Evolutionary conservation across 2,888 invertebrate species (phyloP).

Genomic region (Serripes groenlandicus): DNA sequence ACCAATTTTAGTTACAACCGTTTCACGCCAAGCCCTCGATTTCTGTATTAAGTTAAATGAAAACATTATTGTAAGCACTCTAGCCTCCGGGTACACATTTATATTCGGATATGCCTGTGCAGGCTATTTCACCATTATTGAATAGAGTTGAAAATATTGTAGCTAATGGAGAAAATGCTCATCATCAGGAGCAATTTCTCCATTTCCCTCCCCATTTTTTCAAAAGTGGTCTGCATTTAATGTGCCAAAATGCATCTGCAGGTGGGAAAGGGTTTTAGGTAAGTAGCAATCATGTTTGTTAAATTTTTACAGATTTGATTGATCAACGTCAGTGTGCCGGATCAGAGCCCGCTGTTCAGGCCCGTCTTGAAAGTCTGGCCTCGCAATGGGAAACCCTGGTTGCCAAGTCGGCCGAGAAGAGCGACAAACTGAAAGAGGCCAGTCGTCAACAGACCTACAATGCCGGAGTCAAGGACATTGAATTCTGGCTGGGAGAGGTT

Average conservation of each 20-base stretch:
- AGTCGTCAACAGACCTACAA: slow-evolving; percentile 99
- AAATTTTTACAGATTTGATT: slow-evolving; percentile 88
- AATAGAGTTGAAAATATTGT: not conserved
- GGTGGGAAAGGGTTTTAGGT: not conserved
- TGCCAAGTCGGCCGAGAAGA: slow-evolving; percentile 99
- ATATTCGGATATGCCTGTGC: too few relatives aligned
- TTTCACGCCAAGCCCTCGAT: too few relatives aligned
- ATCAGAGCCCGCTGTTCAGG: slow-evolving; percentile 98
- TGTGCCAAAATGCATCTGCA: not conserved
- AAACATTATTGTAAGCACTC: too few relatives aligned
- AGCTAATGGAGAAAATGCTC: not conserved
- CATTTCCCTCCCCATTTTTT: not conserved
- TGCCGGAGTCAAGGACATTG: slow-evolving; percentile 99
- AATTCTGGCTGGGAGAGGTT: slow-evolving; percentile 99
- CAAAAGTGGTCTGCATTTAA: not conserved
- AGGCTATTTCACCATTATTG: too few relatives aligned
- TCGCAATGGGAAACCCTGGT: slow-evolving; percentile 99
- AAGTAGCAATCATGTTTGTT: not conserved
- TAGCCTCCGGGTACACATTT: too few relatives aligned
- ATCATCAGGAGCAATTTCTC: not conserved
- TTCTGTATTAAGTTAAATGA: too few relatives aligned
- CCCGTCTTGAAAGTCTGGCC: slow-evolving; percentile 90
- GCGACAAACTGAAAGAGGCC: slow-evolving; percentile 98
- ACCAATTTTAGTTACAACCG: too few relatives aligned
- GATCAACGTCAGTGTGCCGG: slow-evolving; percentile 99